Conservation (phyloP, 2,113 vertebrate species). For the Bufo bufo region DNA sequence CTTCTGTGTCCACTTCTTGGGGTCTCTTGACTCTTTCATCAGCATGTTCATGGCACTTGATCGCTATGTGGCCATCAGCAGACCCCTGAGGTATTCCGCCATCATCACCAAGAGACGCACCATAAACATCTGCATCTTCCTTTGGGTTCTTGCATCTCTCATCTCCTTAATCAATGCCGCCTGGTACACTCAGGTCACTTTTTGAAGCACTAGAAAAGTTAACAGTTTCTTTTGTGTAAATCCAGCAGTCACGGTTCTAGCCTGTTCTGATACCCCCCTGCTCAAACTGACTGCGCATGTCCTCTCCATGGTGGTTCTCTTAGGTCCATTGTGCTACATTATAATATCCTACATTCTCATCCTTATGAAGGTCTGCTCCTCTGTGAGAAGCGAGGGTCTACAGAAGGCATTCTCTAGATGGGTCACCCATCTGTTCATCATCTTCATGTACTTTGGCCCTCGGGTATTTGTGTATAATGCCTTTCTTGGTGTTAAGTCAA, state of each 20-base stretch:
- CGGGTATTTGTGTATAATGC: neutral
- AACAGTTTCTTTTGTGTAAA: constrained; percentile 27
- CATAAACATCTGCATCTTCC: neutral
- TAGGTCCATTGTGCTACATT: neutral
- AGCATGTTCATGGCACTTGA: constrained; percentile 28
- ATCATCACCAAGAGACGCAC: neutral
- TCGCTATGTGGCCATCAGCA: constrained; percentile 22
- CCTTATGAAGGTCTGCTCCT: neutral
- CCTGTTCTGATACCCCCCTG: neutral
- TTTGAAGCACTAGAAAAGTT: neutral
- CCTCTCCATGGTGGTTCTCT: neutral
- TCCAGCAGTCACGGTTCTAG: neutral
- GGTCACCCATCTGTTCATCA: constrained; percentile 32
- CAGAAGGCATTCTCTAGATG: constrained; percentile 27
- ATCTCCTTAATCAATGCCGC: neutral
- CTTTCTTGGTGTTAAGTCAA: neutral
- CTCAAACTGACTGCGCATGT: neutral
- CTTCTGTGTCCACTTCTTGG: constrained; percentile 24
- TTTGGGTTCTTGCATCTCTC: neutral
- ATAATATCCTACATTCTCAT: constrained; percentile 16
- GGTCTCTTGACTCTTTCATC: constrained; percentile 11
- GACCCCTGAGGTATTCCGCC: neutral
- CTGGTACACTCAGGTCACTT: neutral
- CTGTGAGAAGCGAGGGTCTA: neutral
- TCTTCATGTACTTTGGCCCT: constrained; percentile 16